Base-by-base conservation (phyloP, 92 coral and sea anemone species). In the Palythoa caribaeorum region DNA sequence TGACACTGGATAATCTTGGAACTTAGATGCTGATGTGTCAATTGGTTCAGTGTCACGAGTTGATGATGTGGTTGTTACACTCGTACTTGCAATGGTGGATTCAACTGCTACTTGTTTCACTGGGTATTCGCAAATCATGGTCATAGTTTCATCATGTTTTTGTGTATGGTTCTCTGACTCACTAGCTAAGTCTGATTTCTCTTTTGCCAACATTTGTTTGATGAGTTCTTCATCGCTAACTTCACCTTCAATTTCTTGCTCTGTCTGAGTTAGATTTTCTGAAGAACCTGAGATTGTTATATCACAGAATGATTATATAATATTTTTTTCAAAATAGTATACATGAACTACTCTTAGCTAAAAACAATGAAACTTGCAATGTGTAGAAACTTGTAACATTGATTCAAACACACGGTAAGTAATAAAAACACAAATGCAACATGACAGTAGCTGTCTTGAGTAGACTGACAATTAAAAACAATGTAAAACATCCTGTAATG, bases 201-300 rank as follows among this genome's bases (percentile, higher is more conserved):
- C 99, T 92, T 89, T 95, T 11, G 96, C 99, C 60, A 97, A 88
- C 99, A 95, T 97, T 88, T 93, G 95, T 80, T 92, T 95, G 71
- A 97, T 95, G 37, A 97, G 93, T 60, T 95, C 99, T 60, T 97
- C 96, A 48, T 97, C 98, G 72, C 94, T 94, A 37, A 94, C 86
- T 17, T 95, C 98, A 86, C 95, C 99, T 47, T 97, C 99, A 10
- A 94, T 98, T 13, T 90, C 97, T 4, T 86, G 90, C 2, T 89
- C 92, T 16, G 77, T 83, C 15, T 89, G 92, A 50, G 92, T 89
- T 15, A 88, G 77, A 79, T 52, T 76, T 9, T 60, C 88, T 3
- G 86, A 88, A 81, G 71, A 53, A 47, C 77, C 77, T 55, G 68
- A 5, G 52, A 35, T 15, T 44, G 39, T 63, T 59, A 60, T 48